Evolutionary conservation across 2,888 invertebrate genomes (phyloP), one percentile per base, ranked within the genome.

Genomic region (Exephanes ischioxanthus): DNA sequence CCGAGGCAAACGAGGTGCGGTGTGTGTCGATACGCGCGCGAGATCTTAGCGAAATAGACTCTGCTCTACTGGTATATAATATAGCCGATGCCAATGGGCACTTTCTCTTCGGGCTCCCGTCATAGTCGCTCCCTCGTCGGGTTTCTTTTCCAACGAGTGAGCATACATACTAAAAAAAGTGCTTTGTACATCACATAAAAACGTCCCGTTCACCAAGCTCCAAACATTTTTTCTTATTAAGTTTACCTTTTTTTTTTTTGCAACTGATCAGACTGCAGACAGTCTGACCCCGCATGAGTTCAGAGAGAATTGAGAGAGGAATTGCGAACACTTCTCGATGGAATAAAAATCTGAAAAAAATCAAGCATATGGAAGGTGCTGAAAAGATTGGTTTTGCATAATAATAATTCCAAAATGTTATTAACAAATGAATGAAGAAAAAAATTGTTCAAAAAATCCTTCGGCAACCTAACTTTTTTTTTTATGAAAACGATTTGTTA

Each of bases 1-100:
- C 26, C 19, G 19, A 53, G 22, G 6, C 55, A 41, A 55, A 41
- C 22, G 26, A 72, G 58, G 58, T 26, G 72, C 41, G 72, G 58
- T 72, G 58, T 48, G 48, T 22, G 67, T 68, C 73, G 72, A 80
- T 80, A 58, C 41, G 55, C 67, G 67, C 48, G 76, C 61, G 37
- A 76, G 71, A 82, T 70, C 71, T 63, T 45, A 45, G 51, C 5
- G 22, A 45, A 45, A 72, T 78, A 58, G 30, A 79, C 7, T 41
- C 33, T 26, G 30, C 26, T 51, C 30, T 11, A 11, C 33, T 37
- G 66, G 14, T 30, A 19, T 51, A 30, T n/a, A 19, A 37, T 16
- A 19, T n/a, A 71, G 26, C 48, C 61, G 45, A 75, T 76, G 66
- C 63, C 63, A 51, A 48, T 66, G 76, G 66, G 51, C 66, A 76